A percentile compares a stretch with the other conserved stretches of the same genome.
Evolutionary conservation across 2,888 invertebrate species (phyloP).

Genomic region (Eupithecia vulgata): DNA sequence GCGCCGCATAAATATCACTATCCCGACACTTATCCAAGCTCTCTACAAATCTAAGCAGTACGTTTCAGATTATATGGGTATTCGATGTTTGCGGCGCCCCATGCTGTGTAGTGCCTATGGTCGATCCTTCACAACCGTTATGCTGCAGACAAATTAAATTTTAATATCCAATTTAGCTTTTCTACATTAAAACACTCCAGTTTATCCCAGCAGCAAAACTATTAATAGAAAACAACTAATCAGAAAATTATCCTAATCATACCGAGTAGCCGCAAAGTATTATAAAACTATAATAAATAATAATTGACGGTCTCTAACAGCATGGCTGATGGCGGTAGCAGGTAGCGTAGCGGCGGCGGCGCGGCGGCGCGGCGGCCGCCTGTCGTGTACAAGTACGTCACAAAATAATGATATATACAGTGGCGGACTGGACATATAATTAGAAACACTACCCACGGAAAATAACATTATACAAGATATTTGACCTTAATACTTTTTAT

Average conservation of each 20-base stretch:
- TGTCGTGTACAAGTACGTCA: background rate
- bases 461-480: too few relatives aligned
- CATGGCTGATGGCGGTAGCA: background rate
- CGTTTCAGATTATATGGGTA: background rate
- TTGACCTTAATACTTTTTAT: too few relatives aligned
- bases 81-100: background rate
- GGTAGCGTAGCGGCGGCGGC: too few relatives aligned
- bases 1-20: constrained; percentile 3
- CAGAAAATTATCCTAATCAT: background rate
- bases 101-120: background rate
- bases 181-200: background rate
- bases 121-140: background rate
- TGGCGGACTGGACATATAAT: too few relatives aligned
- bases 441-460: too few relatives aligned
- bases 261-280: background rate
- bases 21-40: background rate
- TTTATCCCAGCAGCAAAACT: background rate
- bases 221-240: background rate
- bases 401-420: too few relatives aligned
- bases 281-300: background rate
- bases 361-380: too few relatives aligned
- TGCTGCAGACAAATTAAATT: background rate
- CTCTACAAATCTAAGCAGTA: constrained; percentile 1
- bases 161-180: background rate
- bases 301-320: background rate